Base-by-base conservation (phyloP, 1,140 invertebrate genomes). In the Halyomorpha halys region DNA sequence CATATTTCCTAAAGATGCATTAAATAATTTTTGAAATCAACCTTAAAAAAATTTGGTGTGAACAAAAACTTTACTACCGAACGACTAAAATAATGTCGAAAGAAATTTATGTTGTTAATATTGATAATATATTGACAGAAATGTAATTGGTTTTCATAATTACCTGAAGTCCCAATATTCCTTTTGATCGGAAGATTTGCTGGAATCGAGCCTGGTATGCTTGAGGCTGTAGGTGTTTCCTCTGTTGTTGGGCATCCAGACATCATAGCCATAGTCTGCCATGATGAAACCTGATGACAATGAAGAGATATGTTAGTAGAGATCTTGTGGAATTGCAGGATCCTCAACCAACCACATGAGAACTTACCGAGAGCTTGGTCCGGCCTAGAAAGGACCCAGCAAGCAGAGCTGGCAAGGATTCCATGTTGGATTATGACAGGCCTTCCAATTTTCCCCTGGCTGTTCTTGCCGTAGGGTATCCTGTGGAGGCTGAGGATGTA, bases 341-440 rank as follows among this genome's bases (percentile, higher is more conserved):
- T 1, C 11, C 13, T 11, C 13, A 39, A 11, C 34, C 5, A 39
- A 13, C 11, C 13, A 13, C 34, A 1, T 11, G 6, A 39, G 16
- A 6, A 25, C 19, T 61, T 19, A 51, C 45, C 56, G 47, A 80
- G 68, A 25, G 76, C 80, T 70, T 80, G 81, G 44, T 81, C 73
- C 1, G 80, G 79, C n/a, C 84, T 83, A 66, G 83, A 79, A 3
- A 87, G 74, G 14, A 92, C 76, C 82, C 83, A 93, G 72, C 89
- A 85, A 0, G 83, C 80, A 1, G 87, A 89, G 69, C 85, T 85
- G 8, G 82, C 83, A 0, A 90, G 72, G 9, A 91, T 75, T 0
- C 90, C 90, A 72, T 92, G 90, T 71, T 90, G 88, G 0, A 90
- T 71, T 9, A 86, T 76, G 1, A 87, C 82, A 1, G 65, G 60